Conservation (phyloP, 1,140 invertebrate genomes). For the Microplitis demolitor region DNA sequence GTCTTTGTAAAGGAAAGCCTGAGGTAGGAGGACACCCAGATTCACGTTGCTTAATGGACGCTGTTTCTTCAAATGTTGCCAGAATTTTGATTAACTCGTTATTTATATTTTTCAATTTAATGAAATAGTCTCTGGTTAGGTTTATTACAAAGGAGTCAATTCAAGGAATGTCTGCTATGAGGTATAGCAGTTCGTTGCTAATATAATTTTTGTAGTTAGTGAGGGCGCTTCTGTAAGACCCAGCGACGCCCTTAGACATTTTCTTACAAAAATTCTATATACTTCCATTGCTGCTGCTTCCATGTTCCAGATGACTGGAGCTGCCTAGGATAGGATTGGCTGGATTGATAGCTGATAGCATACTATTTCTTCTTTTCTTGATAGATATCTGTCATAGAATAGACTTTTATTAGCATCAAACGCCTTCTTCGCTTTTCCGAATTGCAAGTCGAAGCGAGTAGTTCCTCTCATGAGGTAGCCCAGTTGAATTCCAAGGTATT, state of each 20-base stretch:
- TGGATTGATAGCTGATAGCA: conserved; percentile 6
- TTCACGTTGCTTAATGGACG: too few relatives aligned
- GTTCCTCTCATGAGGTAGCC: not conserved
- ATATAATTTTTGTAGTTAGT: conserved; percentile 24
- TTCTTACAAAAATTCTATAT: not conserved
- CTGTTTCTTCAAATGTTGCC: not conserved
- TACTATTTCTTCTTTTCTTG: conserved; percentile 11
- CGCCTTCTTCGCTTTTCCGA: not conserved
- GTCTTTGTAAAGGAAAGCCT: too few relatives aligned
- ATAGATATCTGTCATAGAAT: not conserved
- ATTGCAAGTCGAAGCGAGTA: not conserved
- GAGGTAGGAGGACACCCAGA: too few relatives aligned
- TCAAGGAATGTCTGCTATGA: conserved; percentile 30
- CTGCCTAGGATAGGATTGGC: conserved; percentile 2
- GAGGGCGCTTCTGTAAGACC: conserved; percentile 10
- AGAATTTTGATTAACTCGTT: not conserved
- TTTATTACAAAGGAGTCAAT: conserved; percentile 36
- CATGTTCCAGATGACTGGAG: conserved; percentile 4
- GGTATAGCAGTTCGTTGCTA: conserved; percentile 29
- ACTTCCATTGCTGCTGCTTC: not conserved
- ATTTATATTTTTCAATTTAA: not conserved
- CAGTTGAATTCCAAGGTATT: conserved; percentile 7
- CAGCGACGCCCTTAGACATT: not conserved
- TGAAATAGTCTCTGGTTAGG: conserved; percentile 32
- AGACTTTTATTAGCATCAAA: not conserved